Percentiles rank a stretch among this genome's conserved stretches.
Evolutionary conservation across 2,888 invertebrate species (phyloP).

Genomic region (Calephelis perditalis): DNA sequence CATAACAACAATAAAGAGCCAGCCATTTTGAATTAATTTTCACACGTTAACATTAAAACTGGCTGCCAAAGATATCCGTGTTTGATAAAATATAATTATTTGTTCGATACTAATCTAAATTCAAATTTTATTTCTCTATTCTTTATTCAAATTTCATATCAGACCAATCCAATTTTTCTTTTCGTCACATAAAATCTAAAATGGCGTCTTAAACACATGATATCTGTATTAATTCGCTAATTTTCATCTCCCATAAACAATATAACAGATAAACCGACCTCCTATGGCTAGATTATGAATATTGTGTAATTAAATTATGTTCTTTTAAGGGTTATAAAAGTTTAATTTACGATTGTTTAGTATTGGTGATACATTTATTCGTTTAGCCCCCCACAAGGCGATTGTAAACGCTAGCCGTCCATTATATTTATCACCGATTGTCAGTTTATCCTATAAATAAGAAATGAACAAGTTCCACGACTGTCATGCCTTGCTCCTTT

Average conservation of each 20-base stretch:
- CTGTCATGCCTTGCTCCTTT: background rate
- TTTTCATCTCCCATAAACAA: constrained; percentile 4
- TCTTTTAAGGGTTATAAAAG: constrained; percentile 67
- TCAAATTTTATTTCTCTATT: constrained; percentile 5
- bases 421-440: constrained; percentile 33
- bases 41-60: background rate
- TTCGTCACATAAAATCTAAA: background rate
- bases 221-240: constrained; percentile 24
- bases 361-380: constrained; percentile 44
- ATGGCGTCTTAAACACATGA: background rate
- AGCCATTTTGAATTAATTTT: background rate
- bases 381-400: constrained; percentile 58
- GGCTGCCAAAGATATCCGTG: background rate
- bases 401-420: constrained; percentile 35
- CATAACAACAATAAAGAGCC: background rate
- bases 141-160: constrained; percentile 1
- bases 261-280: constrained; percentile 38
- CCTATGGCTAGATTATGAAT: constrained; percentile 48
- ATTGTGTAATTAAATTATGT: constrained; percentile 64
- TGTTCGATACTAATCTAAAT: background rate
- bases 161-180: background rate
- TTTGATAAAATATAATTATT: background rate
- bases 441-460: constrained; percentile 18
- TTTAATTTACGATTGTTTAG: constrained; percentile 48
- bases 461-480: background rate